phyloP scores from a whole-genome alignment of 2,888 invertebrate genomes.

The Dasysyrphus albostriatus region DNA sequence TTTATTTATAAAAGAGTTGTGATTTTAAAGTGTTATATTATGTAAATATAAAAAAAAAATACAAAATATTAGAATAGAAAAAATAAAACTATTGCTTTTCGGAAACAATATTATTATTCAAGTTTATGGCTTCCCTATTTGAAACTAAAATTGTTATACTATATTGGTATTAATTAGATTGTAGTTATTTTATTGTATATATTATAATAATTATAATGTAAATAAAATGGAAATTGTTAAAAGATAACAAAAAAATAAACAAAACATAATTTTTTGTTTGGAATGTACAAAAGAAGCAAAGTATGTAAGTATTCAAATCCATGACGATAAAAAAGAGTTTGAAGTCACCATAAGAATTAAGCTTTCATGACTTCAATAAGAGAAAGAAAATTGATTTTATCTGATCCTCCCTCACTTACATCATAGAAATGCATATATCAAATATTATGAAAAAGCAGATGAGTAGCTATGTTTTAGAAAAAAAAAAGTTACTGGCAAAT shows the following conservation, averaged over 20 bases:
- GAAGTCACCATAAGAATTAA: too few species aligned
- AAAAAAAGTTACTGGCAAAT: too few species aligned
- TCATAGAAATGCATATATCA: too few species aligned
- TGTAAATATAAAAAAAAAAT: constrained; percentile 13
- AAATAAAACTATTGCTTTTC: constrained; percentile 14
- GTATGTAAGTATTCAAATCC: too few species aligned
- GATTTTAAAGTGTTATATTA: constrained; percentile 42
- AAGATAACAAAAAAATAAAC: background rate
- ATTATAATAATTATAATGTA: constrained; percentile 41
- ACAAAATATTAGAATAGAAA: background rate
- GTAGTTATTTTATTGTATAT: constrained; percentile 49
- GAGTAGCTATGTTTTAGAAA: too few species aligned
- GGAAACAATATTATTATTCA: background rate
- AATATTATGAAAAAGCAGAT: too few species aligned
- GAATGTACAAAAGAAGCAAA: background rate
- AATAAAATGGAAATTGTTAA: constrained; percentile 47
- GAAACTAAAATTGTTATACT: constrained; percentile 25
- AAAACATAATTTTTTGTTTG: background rate
- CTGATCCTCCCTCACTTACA: too few species aligned
- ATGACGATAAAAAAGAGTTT: too few species aligned
- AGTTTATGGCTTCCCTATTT: constrained; percentile 18
- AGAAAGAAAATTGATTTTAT: too few species aligned
- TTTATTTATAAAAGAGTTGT: constrained; percentile 22
- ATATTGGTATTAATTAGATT: constrained; percentile 59
- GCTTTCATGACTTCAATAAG: too few species aligned